A percentile compares a stretch with the other conserved stretches of the same genome.
Conservation (phyloP, 2,888 invertebrate species). For the Eremobia ochroleuca region DNA sequence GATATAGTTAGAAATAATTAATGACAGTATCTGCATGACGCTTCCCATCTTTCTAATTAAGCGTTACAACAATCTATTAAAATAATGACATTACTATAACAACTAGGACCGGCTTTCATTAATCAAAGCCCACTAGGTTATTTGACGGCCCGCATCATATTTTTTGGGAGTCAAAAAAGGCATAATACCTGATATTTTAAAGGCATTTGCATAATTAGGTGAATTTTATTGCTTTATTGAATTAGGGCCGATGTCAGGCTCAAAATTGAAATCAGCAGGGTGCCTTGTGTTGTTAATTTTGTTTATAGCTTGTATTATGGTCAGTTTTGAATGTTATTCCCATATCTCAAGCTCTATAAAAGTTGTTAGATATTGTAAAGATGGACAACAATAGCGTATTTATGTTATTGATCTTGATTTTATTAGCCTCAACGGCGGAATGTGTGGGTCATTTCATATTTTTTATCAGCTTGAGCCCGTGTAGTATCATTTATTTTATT, state of each 20-base stretch:
- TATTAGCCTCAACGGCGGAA: conserved; percentile 76
- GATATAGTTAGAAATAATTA: conserved; percentile 50
- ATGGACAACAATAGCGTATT: conserved; percentile 87
- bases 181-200: conserved; percentile 87
- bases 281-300: conserved; percentile 90
- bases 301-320: conserved; percentile 90
- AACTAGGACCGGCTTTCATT: conserved; percentile 77
- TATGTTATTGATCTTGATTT: conserved; percentile 88
- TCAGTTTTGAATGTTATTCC: conserved; percentile 88
- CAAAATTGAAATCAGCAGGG: conserved; percentile 91
- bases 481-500: conserved; percentile 68
- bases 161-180: conserved; percentile 84
- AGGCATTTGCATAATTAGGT: conserved; percentile 91
- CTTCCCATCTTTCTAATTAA: conserved; percentile 80
- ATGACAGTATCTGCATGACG: conserved; percentile 70
- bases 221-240: conserved; percentile 91
- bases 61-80: conserved; percentile 79
- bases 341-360: conserved; percentile 88
- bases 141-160: conserved; percentile 86
- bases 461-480: conserved; percentile 66
- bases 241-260: conserved; percentile 90
- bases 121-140: conserved; percentile 83
- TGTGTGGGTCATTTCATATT: conserved; percentile 67
- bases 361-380: conserved; percentile 85
- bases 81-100: conserved; percentile 83